phyloP scores from a whole-genome alignment of 2,888 invertebrate species.

The Carabus problematicus region DNA sequence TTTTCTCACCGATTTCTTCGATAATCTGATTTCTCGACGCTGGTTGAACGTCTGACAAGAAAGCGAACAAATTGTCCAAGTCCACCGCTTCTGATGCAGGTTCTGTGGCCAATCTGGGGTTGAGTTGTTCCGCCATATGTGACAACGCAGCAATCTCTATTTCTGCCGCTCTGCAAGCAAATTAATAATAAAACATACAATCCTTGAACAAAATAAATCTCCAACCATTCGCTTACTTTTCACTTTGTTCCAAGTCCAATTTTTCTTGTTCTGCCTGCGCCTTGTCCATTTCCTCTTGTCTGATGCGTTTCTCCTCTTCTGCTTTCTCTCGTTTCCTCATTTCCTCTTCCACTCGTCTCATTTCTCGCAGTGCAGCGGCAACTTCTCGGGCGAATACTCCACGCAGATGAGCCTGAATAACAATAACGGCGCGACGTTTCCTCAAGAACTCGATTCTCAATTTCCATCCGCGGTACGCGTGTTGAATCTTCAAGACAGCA shows the following conservation, averaged over 20 bases:
- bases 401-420: constrained; percentile 84
- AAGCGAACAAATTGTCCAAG: constrained; percentile 88
- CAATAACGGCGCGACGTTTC: constrained; percentile 81
- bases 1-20: constrained; percentile 84
- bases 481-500: constrained; percentile 79
- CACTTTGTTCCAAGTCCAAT: constrained; percentile 68
- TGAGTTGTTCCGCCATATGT: constrained; percentile 75
- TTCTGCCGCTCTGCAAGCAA: constrained; percentile 67
- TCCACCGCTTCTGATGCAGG: constrained; percentile 75
- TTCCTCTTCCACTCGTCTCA: constrained; percentile 85
- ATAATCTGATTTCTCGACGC: constrained; percentile 67
- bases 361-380: constrained; percentile 84
- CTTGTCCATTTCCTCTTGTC: constrained; percentile 64
- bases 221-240: constrained; percentile 61
- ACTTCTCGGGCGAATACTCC: constrained; percentile 92
- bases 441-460: constrained; percentile 80
- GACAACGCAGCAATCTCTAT: constrained; percentile 74
- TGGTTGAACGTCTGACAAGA: constrained; percentile 79
- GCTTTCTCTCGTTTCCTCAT: constrained; percentile 79
- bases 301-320: constrained; percentile 72
- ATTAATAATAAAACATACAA: constrained; percentile 18
- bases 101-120: constrained; percentile 64
- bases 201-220: neutral
- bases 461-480: constrained; percentile 87
- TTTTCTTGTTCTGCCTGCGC: constrained; percentile 57